A percentile compares a stretch with the other conserved stretches of the same genome.
Evolutionary conservation across 2,113 vertebrate genomes (phyloP).

Genomic region (Megaceryle maxima): DNA sequence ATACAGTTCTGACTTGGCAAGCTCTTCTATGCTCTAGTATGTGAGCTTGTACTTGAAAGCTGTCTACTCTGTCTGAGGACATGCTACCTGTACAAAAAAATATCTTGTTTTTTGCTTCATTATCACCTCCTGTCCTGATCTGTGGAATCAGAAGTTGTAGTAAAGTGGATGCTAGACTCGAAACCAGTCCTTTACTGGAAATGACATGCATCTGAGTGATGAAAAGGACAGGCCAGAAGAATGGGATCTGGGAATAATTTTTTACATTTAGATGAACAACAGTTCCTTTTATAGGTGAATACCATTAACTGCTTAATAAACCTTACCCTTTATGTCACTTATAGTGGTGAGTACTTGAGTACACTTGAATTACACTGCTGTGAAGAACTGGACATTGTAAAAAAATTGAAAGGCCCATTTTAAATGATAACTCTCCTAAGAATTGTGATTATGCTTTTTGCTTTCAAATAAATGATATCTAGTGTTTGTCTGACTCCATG

Average conservation of each 20-base stretch:
- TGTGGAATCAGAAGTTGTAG: not conserved
- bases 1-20: not conserved
- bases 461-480: not conserved
- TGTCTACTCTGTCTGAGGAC: not conserved
- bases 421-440: not conserved
- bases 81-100: not conserved
- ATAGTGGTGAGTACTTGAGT: not conserved
- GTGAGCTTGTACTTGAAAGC: not conserved
- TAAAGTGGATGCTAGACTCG: not conserved
- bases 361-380: not conserved
- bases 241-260: not conserved
- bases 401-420: not conserved
- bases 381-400: not conserved
- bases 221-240: not conserved
- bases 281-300: not conserved
- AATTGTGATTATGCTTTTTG: not conserved
- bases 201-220: not conserved
- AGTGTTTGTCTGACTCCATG: not conserved
- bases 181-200: not conserved
- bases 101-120: not conserved
- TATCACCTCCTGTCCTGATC: not conserved
- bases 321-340: not conserved
- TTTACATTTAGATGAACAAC: not conserved
- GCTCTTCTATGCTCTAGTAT: not conserved
- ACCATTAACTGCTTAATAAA: not conserved